Percentiles rank a stretch among this genome's conserved stretches.
Conservation (phyloP, 2,797 vertebrate species). For the Aeoliscus strigatus region DNA sequence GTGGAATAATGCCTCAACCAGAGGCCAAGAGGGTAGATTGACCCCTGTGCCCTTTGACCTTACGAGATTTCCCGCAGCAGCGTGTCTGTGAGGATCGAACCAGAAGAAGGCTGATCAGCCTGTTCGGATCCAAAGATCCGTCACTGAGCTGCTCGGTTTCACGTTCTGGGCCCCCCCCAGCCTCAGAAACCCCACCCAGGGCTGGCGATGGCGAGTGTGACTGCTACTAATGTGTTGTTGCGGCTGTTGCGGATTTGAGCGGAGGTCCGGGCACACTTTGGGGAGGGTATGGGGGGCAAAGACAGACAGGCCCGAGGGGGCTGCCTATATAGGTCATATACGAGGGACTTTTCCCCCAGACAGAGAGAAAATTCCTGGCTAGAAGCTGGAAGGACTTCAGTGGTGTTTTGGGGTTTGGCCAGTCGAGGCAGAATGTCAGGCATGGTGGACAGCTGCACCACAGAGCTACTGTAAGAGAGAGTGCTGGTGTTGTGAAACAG, state of each 20-base stretch:
- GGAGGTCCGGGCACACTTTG: conserved; percentile 22
- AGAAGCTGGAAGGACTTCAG: conserved; percentile 70
- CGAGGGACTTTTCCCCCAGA: conserved; percentile 64
- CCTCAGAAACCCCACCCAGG: conserved; percentile 30
- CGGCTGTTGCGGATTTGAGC: conserved; percentile 24
- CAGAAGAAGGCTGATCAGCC: conserved; percentile 29
- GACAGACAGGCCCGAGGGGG: conserved; percentile 14
- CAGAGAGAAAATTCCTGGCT: conserved; percentile 61
- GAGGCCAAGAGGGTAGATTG: conserved; percentile 56
- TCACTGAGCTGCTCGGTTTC: conserved; percentile 44
- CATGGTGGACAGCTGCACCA: conserved; percentile 71
- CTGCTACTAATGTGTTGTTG: conserved; percentile 41
- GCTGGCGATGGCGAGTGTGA: conserved; percentile 28
- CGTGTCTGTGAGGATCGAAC: conserved; percentile 48
- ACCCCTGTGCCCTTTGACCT: conserved; percentile 58
- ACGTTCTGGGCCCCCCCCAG: conserved; percentile 34
- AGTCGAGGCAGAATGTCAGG: conserved; percentile 68
- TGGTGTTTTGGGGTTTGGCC: conserved; percentile 65
- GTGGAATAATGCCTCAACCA: conserved; percentile 58
- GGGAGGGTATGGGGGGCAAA: conserved; percentile 6
- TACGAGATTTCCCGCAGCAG: conserved; percentile 49
- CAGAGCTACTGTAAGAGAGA: conserved; percentile 50
- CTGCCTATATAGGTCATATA: conserved; percentile 53
- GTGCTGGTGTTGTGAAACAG: conserved; percentile 18
- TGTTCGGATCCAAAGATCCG: conserved; percentile 30